phyloP scores from a whole-genome alignment of 2,888 invertebrate genomes.

The Seladonia tumulorum region DNA sequence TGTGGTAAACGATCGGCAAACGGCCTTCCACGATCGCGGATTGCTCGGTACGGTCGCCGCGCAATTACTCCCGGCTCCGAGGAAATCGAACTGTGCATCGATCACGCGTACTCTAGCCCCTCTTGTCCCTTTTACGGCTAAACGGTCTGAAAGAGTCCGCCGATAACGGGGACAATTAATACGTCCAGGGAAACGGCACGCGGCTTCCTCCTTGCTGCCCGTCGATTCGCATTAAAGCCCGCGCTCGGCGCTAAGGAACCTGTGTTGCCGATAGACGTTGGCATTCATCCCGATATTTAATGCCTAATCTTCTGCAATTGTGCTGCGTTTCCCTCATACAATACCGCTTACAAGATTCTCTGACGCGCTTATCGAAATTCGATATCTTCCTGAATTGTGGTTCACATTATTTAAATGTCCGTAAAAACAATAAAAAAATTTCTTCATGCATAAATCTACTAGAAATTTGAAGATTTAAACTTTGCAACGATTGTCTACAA shows the following conservation, averaged over 20 bases:
- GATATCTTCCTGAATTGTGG: neutral
- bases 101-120: conserved; percentile 31
- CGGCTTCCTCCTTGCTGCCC: neutral
- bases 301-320: neutral
- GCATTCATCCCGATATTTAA: neutral
- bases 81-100: conserved; percentile 35
- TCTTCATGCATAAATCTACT: no score
- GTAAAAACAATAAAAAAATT: no score
- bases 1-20: conserved; percentile 17
- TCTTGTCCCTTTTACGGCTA: conserved; percentile 13
- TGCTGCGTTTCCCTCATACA: neutral
- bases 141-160: neutral
- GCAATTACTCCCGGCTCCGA: conserved; percentile 53
- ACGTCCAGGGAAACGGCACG: conserved; percentile 3
- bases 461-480: no score
- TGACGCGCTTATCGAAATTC: neutral
- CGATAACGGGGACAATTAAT: conserved; percentile 30
- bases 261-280: neutral
- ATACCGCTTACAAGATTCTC: neutral
- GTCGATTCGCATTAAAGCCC: neutral
- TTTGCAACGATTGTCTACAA: no score
- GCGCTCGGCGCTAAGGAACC: neutral
- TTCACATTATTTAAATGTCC: no score
- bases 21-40: conserved; percentile 63
- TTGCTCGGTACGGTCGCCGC: conserved; percentile 37